Evolutionary conservation across 1,140 invertebrate genomes (phyloP).

Genomic region (Sarcophaga peregrina): DNA sequence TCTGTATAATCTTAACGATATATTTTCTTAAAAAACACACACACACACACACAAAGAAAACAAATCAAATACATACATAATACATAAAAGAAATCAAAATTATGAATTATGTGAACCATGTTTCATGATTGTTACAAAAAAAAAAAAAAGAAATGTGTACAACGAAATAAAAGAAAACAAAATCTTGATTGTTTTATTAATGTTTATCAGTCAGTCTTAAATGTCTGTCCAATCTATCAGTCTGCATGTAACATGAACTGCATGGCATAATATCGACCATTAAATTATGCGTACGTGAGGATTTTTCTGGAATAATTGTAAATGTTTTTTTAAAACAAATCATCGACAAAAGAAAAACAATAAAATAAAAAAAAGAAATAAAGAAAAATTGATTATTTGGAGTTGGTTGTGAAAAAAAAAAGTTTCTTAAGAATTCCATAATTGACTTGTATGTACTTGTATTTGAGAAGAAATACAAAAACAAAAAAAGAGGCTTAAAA

Average conservation of each 20-base stretch:
- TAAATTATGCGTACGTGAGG: conserved; percentile 26
- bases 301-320: conserved; percentile 20
- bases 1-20: too few relatives aligned
- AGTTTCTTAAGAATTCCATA: background rate
- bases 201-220: background rate
- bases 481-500: too few relatives aligned
- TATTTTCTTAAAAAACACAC: too few relatives aligned
- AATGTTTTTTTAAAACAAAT: conserved; percentile 8
- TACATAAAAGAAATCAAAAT: background rate
- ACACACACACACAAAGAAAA: background rate
- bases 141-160: background rate
- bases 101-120: conserved; percentile 16
- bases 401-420: background rate
- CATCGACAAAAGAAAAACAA: background rate
- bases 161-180: too few relatives aligned
- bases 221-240: background rate
- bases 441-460: background rate
- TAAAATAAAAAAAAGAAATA: conserved; percentile 8
- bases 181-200: conserved; percentile 17
- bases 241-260: conserved; percentile 14
- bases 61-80: background rate
- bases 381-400: conserved; percentile 23
- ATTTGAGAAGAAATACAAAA: too few relatives aligned
- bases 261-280: conserved; percentile 24
- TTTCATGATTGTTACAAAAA: conserved; percentile 18